Conservation (phyloP, 2,888 invertebrate genomes). For the Hemaris fuciformis region DNA sequence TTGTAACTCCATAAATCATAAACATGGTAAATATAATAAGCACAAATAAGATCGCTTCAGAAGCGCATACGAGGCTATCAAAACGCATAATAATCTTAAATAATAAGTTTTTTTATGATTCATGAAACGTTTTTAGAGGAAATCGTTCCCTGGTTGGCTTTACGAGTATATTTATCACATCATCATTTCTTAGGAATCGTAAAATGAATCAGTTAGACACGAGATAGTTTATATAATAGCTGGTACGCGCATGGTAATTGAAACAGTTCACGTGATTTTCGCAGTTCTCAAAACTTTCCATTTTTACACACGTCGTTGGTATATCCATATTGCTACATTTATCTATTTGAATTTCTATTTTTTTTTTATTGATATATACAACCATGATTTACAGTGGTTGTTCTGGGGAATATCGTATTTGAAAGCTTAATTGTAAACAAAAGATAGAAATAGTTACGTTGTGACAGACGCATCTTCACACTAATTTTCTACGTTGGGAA, state of each 20-base stretch:
- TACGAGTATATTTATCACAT: slow-evolving; percentile 50
- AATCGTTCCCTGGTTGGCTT: slow-evolving; percentile 40
- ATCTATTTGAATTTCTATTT: slow-evolving; percentile 17
- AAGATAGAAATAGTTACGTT: slow-evolving; percentile 22
- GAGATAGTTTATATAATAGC: slow-evolving; percentile 21
- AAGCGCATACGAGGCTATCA: neutral
- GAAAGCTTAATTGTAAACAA: slow-evolving; percentile 21
- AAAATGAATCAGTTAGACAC: slow-evolving; percentile 43
- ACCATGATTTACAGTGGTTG: slow-evolving; percentile 15
- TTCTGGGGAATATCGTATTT: slow-evolving; percentile 14
- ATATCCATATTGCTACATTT: slow-evolving; percentile 2
- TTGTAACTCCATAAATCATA: neutral
- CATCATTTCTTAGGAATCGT: slow-evolving; percentile 48
- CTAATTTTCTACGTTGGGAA: neutral
- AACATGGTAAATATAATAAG: neutral
- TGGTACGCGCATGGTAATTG: slow-evolving; percentile 19
- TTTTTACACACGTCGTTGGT: slow-evolving; percentile 1
- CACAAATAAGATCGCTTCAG: neutral
- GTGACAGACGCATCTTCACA: neutral
- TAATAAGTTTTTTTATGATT: slow-evolving; percentile 47
- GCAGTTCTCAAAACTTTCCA: neutral
- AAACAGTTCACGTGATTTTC: slow-evolving; percentile 20
- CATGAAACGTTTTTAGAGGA: slow-evolving; percentile 47
- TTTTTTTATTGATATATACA: slow-evolving; percentile 22
- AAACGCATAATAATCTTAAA: neutral